Conservation (phyloP, 2,113 vertebrate genomes). For the Archilochus colubris region DNA sequence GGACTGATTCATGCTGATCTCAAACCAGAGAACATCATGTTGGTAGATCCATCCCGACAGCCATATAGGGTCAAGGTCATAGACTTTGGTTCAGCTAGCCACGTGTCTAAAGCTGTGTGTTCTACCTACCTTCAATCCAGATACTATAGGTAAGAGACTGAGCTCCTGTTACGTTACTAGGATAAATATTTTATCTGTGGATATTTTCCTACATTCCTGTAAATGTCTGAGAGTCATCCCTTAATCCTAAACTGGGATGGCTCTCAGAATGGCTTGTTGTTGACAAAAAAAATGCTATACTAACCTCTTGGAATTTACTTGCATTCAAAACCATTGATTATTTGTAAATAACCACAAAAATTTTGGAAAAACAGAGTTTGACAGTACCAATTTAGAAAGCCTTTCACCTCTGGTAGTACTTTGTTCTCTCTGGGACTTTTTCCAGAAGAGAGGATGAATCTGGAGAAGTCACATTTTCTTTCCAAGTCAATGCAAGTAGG, state of each 20-base stretch:
- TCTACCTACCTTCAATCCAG: slow-evolving; percentile 98
- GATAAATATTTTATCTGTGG: neutral
- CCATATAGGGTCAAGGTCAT: slow-evolving; percentile 99
- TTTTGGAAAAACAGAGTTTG: neutral
- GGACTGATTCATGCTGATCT: slow-evolving; percentile 98
- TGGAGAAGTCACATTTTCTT: neutral
- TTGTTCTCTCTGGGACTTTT: neutral
- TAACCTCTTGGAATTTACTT: neutral
- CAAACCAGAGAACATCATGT: slow-evolving; percentile 99
- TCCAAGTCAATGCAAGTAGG: neutral
- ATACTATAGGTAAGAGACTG: slow-evolving; percentile 93
- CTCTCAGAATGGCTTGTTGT: neutral
- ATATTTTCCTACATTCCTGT: neutral
- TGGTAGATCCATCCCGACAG: slow-evolving; percentile 95
- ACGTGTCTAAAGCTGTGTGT: slow-evolving; percentile 98
- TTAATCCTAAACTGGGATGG: neutral
- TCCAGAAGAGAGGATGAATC: neutral
- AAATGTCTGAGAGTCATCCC: neutral
- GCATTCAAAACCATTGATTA: neutral
- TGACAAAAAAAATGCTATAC: neutral
- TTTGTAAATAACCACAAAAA: neutral
- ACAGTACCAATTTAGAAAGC: neutral
- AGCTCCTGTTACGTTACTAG: neutral
- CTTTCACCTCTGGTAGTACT: neutral
- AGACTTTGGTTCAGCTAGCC: slow-evolving; percentile 98